Conservation (phyloP, 2,888 invertebrate species). For the Zaprionus lineosus region DNA sequence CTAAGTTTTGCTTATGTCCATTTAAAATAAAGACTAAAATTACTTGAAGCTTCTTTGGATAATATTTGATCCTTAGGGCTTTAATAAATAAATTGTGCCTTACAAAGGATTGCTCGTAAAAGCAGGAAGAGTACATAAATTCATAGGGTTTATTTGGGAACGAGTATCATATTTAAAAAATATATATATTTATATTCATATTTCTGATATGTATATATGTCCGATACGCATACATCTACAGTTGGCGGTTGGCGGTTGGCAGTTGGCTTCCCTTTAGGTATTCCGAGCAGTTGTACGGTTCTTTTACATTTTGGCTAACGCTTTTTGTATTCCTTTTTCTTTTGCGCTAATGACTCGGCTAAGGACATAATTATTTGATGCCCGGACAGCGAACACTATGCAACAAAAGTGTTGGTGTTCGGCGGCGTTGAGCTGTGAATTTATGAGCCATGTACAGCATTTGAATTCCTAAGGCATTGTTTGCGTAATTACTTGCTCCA, state of each 20-base stretch:
- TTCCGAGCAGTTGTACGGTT: neutral
- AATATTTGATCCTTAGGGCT: no score
- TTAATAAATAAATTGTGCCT: no score
- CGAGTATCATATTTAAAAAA: no score
- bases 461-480: constrained; percentile 52
- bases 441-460: constrained; percentile 44
- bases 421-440: constrained; percentile 28
- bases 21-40: no score
- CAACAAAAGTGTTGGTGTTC: constrained; percentile 25
- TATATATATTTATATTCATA: no score
- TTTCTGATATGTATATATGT: no score
- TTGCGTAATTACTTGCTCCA: constrained; percentile 49
- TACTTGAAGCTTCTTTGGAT: no score
- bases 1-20: no score
- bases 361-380: constrained; percentile 65
- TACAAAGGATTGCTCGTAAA: no score
- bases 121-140: no score
- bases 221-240: constrained; percentile 20
- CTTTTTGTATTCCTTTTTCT: neutral
- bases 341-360: constrained; percentile 46
- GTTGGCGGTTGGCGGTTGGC: constrained; percentile 2
- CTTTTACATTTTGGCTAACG: constrained; percentile 7
- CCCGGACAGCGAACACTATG: constrained; percentile 34
- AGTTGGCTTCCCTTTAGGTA: neutral
- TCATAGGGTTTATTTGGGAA: no score